Conservation (phyloP, 2,113 vertebrate species). For the Cranoglanis bouderius region DNA sequence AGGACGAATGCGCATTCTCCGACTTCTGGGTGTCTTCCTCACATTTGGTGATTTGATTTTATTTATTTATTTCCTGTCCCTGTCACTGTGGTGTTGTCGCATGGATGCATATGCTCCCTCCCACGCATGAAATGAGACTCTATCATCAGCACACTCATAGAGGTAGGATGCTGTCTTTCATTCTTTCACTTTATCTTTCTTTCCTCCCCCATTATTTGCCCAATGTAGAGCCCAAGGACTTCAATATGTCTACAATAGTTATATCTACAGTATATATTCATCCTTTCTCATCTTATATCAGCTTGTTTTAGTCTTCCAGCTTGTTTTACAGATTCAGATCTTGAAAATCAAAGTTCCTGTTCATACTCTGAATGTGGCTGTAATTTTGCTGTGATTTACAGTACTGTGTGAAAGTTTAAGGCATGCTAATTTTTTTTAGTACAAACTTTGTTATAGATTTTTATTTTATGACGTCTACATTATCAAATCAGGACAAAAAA, state of each 20-base stretch:
- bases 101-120: constrained; percentile 35
- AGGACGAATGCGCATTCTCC: not conserved
- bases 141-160: not conserved
- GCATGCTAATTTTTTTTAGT: too few species aligned
- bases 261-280: not conserved
- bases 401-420: too few species aligned
- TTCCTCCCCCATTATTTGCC: not conserved
- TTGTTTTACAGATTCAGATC: not conserved
- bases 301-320: not conserved
- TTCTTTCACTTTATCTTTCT: not conserved
- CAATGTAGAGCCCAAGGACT: not conserved
- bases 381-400: constrained; percentile 43
- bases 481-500: too few species aligned
- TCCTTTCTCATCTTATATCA: not conserved
- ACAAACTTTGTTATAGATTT: too few species aligned
- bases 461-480: too few species aligned
- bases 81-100: constrained; percentile 33
- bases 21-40: constrained; percentile 10
- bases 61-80: constrained; percentile 39
- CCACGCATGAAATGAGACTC: constrained; percentile 23
- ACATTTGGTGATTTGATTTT: not conserved
- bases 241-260: not conserved
- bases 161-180: not conserved
- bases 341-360: not conserved
- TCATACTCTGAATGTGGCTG: not conserved